These are phyloP conservation scores for Sphinx pinastri DNA, from an alignment of 2,888 invertebrate genomes.

Conservation along the genomic window DNA sequence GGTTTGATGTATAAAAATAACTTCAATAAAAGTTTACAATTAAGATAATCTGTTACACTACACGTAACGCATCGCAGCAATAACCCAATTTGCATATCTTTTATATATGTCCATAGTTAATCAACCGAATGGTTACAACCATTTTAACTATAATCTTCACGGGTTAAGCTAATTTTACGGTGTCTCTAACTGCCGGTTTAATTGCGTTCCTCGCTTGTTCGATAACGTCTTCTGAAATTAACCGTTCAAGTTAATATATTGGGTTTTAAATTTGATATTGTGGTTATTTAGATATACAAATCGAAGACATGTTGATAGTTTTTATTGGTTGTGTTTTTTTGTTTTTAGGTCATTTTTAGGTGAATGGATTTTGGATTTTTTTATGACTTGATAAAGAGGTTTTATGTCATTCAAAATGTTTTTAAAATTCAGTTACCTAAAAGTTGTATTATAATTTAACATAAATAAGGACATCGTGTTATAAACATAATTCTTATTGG, in stretches of 20 bases:
- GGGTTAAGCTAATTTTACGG: constrained; percentile 25
- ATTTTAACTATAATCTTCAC: constrained; percentile 21
- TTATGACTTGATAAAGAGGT: background rate
- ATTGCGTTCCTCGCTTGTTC: constrained; percentile 3
- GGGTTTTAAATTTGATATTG: constrained; percentile 5
- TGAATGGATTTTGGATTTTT: background rate
- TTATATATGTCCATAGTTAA: constrained; percentile 31
- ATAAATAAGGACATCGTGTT: too few relatives aligned
- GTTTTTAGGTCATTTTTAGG: background rate
- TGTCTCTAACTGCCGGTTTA: constrained; percentile 26
- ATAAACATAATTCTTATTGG: too few relatives aligned
- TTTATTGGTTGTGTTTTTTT: constrained; percentile 10
- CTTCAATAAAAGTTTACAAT: too few relatives aligned
- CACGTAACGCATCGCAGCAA: background rate
- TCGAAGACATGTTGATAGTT: background rate
- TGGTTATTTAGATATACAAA: constrained; percentile 3
- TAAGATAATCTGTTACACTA: background rate
- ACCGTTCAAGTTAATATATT: constrained; percentile 11
- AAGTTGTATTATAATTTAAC: too few relatives aligned
- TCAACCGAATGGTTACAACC: constrained; percentile 29
- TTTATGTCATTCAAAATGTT: too few relatives aligned
- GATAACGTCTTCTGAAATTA: constrained; percentile 14
- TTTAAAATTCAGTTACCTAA: too few relatives aligned
- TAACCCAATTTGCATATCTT: constrained; percentile 35
- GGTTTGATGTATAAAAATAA: too few relatives aligned